Base-by-base conservation (phyloP, 2,888 invertebrate species). In the Oxycera nigricornis region DNA sequence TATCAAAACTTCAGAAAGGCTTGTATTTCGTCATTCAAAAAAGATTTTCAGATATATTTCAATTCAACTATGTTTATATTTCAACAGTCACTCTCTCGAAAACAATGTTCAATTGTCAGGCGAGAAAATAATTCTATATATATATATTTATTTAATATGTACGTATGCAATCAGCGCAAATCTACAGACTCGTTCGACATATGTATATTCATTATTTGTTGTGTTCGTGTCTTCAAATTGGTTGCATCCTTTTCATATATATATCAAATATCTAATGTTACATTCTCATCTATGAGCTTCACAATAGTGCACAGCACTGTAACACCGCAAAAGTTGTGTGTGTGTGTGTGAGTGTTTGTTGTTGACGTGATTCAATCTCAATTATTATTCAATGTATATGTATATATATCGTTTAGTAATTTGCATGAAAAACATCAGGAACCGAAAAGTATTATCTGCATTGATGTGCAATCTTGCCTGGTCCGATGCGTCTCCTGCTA, bases 21-120 rank as follows among this genome's bases (percentile, higher is more conserved):
- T 65, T n/a, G n/a, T 65, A 65, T 65, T 65, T 65, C 41, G 65
- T 65, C 65, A 65, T 65, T 65, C 65, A 65, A 65, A 65, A 65
- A 65, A 41, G 3, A 55, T 24, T 20, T 24, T 28, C 7, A 61
- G 35, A 65, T 65, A 65, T 65, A 39, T 24, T 65, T 65, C 41
- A 65, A 65, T 65, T 65, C 65, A 65, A 65, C 65, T 65, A 65
- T 39, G 14, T 22, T 39, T 65, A 65, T 65, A 65, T 41, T 41
- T 65, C 65, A 65, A 65, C 65, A 65, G 65, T 65, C 65, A 41
- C 65, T 65, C 65, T 39, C 65, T 41, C 65, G 39, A 65, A 39
- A 55, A 65, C 41, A 65, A 65, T 41, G 24, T 65, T 22, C 24
- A 41, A 65, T 39, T 65, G 41, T 41, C 41, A 41, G 41, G 24